Conservation (phyloP, 2,113 vertebrate genomes). For the Dunckerocampus dactyliophorus region DNA sequence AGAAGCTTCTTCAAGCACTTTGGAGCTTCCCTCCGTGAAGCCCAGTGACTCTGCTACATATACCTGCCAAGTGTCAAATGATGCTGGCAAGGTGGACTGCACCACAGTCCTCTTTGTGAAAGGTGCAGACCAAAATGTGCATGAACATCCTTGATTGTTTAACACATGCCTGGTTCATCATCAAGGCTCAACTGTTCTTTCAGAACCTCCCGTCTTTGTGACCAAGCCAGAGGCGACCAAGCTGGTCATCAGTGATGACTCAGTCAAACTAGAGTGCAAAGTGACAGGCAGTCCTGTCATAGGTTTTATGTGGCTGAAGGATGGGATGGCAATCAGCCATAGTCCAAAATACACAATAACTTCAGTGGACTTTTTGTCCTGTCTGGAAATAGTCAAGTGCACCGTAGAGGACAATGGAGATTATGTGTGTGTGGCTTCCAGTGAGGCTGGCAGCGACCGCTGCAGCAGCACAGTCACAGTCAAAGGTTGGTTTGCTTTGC, state of each 20-base stretch:
- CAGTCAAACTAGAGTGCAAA: conserved; percentile 81
- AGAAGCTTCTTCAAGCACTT: conserved; percentile 81
- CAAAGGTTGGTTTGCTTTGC: conserved; percentile 82
- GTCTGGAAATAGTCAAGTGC: conserved; percentile 73
- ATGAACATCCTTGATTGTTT: conserved; percentile 33
- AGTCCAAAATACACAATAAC: conserved; percentile 77
- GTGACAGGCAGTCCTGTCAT: conserved; percentile 89
- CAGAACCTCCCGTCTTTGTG: conserved; percentile 89
- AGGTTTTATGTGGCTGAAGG: conserved; percentile 87
- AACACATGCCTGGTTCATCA: conserved; percentile 25
- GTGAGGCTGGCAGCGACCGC: conserved; percentile 90
- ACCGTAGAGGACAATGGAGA: conserved; percentile 84
- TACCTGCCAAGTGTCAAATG: conserved; percentile 87
- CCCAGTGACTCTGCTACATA: conserved; percentile 84
- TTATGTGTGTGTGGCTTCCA: conserved; percentile 88
- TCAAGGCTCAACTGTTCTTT: conserved; percentile 62
- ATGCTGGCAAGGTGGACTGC: conserved; percentile 85
- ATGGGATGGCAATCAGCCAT: conserved; percentile 83
- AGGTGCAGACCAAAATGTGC: conserved; percentile 76
- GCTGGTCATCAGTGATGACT: conserved; percentile 79
- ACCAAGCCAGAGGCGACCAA: conserved; percentile 83
- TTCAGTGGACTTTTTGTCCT: conserved; percentile 73
- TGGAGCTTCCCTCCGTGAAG: conserved; percentile 90
- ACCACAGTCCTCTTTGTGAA: conserved; percentile 89
- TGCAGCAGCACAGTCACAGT: conserved; percentile 85